phyloP scores from a whole-genome alignment of 2,797 vertebrate genomes.

The Pipistrellus nathusii region DNA sequence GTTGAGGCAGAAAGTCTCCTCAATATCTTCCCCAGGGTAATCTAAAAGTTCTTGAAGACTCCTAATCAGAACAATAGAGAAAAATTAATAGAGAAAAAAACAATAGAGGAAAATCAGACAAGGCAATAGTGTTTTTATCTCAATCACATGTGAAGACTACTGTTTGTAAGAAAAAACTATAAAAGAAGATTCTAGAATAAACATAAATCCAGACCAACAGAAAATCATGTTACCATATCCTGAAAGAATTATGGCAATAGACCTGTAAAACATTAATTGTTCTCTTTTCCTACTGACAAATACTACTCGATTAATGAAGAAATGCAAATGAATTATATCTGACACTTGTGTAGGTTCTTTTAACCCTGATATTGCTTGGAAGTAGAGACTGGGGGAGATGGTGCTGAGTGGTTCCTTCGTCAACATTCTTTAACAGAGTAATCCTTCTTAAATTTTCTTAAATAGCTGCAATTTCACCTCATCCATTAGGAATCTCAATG shows the following conservation, averaged over 20 bases:
- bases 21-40: constrained; percentile 93
- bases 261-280: neutral
- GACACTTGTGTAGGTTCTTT: neutral
- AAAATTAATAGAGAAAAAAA: neutral
- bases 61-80: constrained; percentile 86
- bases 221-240: neutral
- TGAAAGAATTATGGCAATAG: neutral
- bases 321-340: neutral
- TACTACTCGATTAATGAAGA: neutral
- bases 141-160: neutral
- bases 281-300: neutral
- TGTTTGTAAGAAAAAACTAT: constrained; percentile 44
- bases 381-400: neutral
- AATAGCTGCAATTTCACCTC: neutral
- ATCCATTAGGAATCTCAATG: neutral
- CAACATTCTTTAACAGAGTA: neutral
- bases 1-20: constrained; percentile 96
- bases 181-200: constrained; percentile 47
- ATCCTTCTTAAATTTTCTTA: neutral
- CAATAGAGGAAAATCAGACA: neutral
- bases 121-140: neutral
- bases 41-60: constrained; percentile 97
- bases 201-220: constrained; percentile 4
- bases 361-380: neutral
- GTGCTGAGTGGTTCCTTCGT: neutral